Conservation (phyloP, 2,113 vertebrate genomes). For the Cnemophilus loriae region DNA sequence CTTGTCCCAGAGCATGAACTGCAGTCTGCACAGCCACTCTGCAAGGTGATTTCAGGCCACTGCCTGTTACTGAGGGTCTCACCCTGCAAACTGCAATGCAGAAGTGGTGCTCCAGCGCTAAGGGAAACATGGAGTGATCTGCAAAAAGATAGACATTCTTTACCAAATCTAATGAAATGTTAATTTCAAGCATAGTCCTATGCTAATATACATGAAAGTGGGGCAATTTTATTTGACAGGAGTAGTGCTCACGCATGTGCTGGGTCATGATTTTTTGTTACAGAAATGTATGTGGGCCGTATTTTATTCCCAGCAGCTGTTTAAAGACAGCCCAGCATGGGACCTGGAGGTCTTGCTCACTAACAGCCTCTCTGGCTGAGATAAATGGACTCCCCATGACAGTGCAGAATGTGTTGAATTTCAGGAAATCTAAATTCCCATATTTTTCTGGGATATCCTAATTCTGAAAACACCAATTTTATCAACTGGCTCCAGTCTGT, state of each 20-base stretch:
- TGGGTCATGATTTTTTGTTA: not conserved
- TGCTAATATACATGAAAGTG: not conserved
- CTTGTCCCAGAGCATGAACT: not conserved
- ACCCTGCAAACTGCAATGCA: not conserved
- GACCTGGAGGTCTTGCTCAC: not conserved
- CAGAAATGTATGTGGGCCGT: not conserved
- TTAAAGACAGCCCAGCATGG: not conserved
- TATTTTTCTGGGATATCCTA: not conserved
- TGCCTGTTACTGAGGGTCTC: not conserved
- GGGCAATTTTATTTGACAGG: not conserved
- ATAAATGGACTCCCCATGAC: not conserved
- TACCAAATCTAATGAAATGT: not conserved
- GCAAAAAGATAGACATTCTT: not conserved
- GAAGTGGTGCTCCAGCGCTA: not conserved
- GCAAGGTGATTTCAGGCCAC: not conserved
- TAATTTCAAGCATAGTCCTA: not conserved
- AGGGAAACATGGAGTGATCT: not conserved
- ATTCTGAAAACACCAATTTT: slow-evolving; percentile 12
- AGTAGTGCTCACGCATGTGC: not conserved
- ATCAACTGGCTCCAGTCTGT: not conserved
- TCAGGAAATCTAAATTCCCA: not conserved
- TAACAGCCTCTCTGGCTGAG: not conserved
- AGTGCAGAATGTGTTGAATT: not conserved
- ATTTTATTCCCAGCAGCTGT: not conserved
- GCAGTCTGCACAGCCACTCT: not conserved